A percentile compares a stretch with the other conserved stretches of the same genome.
Evolutionary conservation across 2,113 vertebrate genomes (phyloP).

Genomic region (Hepsetus odoe): DNA sequence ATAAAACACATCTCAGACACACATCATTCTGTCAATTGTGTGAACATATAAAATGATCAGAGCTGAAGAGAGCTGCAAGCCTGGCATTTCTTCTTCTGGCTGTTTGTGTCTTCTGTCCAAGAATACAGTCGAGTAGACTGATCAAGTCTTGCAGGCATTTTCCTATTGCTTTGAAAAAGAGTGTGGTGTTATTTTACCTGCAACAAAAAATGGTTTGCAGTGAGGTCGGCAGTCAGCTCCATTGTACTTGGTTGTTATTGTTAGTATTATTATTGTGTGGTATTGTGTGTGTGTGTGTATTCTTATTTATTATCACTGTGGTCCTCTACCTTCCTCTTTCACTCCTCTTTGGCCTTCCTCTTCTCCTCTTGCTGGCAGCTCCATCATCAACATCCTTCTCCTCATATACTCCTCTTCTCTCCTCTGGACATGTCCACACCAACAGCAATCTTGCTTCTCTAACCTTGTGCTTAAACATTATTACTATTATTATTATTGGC

Average conservation of each 20-base stretch:
- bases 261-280: no score
- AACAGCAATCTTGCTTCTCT: no score
- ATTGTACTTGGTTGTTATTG: background rate
- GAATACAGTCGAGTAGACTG: background rate
- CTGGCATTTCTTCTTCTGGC: background rate
- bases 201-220: background rate
- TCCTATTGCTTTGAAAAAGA: background rate
- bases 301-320: no score
- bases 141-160: constrained; percentile 5
- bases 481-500: no score
- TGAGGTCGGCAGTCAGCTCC: background rate
- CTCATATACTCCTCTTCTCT: no score
- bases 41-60: background rate
- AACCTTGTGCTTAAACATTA: no score
- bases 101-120: background rate
- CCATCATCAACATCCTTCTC: no score
- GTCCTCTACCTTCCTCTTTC: no score
- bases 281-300: no score
- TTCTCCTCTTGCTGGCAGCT: no score
- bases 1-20: background rate
- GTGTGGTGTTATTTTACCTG: background rate
- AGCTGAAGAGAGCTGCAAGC: background rate
- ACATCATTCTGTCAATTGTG: background rate
- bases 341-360: no score
- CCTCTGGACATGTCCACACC: no score